Conservation (phyloP, 2,888 invertebrate genomes). For the Apamea monoglypha region DNA sequence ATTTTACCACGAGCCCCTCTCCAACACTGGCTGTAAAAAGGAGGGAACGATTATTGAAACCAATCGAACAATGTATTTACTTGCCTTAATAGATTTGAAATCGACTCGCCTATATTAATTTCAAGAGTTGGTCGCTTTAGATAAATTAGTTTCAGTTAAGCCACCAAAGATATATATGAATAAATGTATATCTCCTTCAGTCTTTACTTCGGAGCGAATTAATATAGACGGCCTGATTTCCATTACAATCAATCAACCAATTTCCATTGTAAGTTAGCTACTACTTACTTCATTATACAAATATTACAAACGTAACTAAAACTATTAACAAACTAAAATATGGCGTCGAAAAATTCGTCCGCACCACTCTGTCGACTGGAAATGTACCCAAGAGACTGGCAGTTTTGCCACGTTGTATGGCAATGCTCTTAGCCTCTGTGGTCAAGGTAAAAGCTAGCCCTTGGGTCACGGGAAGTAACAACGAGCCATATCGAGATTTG, state of each 20-base stretch:
- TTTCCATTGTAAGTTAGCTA: not conserved
- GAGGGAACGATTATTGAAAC: not conserved
- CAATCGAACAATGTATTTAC: not conserved
- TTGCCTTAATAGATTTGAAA: conserved; percentile 1
- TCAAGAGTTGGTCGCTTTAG: not conserved
- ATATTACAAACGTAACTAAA: not conserved
- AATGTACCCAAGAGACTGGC: not conserved
- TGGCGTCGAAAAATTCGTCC: not conserved
- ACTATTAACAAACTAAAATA: not conserved
- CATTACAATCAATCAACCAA: conserved; percentile 1
- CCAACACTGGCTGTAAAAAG: not conserved
- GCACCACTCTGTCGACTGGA: not conserved
- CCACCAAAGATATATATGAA: not conserved
- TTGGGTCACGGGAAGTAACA: not conserved
- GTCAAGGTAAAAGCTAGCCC: not conserved
- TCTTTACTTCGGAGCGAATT: not conserved
- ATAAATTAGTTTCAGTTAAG: conserved; percentile 13
- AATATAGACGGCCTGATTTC: not conserved
- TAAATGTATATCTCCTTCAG: not conserved
- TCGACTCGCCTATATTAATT: conserved; percentile 10
- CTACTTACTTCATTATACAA: not conserved
- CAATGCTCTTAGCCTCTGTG: not conserved
- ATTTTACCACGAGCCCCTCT: not conserved
- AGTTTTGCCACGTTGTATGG: not conserved
- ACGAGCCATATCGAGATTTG: not conserved